Evolutionary conservation across 2,797 vertebrate genomes (phyloP).

Genomic region (Anolis apletophallus): DNA sequence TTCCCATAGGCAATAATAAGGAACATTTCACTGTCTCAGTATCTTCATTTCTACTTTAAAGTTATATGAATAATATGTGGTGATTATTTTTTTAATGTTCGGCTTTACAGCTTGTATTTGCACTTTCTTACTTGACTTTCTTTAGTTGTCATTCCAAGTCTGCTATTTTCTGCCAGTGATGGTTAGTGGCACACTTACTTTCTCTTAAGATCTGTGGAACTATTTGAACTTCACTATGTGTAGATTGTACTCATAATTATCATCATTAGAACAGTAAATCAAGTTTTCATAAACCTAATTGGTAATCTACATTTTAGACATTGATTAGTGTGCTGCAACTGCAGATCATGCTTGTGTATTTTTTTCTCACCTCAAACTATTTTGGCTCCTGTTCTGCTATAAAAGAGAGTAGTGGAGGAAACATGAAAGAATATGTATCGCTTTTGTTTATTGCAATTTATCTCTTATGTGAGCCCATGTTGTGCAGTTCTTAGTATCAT

Average conservation of each 20-base stretch:
- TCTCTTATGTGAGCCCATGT: neutral
- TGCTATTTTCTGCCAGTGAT: neutral
- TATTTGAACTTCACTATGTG: neutral
- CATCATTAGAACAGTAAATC: slow-evolving; percentile 10
- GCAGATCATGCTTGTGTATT: neutral
- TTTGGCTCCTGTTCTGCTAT: neutral
- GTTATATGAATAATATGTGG: no score
- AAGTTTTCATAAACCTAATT: slow-evolving; percentile 24
- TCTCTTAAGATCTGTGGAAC: neutral
- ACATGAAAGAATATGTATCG: neutral
- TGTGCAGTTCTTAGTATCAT: neutral
- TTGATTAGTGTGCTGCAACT: neutral
- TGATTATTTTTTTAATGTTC: no score
- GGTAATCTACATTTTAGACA: slow-evolving; percentile 9
- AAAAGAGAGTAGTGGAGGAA: no score
- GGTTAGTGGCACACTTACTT: neutral
- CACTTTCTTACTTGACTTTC: no score
- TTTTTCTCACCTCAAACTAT: neutral
- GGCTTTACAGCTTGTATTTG: no score
- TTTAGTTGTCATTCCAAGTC: no score
- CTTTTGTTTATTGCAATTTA: neutral
- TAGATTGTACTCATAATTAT: slow-evolving; percentile 8
- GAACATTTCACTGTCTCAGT: no score
- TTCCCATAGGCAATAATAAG: no score
- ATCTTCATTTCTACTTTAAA: no score